Evolutionary conservation across 2,797 vertebrate species (phyloP).

Genomic region (Tympanoctomys barrerae): DNA sequence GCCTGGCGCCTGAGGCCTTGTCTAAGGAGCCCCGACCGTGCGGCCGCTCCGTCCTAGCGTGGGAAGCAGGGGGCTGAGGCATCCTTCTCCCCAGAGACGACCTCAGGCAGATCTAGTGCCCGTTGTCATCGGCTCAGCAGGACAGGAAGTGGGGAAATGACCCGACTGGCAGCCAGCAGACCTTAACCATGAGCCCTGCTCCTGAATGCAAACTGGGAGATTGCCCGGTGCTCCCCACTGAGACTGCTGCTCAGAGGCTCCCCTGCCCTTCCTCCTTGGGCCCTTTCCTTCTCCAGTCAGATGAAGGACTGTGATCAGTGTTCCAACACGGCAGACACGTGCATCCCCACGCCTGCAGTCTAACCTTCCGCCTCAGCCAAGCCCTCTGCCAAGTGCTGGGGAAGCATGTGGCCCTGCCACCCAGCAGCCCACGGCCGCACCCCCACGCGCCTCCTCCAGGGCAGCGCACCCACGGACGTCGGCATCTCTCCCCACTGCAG

Average conservation of each 20-base stretch:
- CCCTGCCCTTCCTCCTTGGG: no score
- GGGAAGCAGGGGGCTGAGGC: neutral
- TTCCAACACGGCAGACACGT: neutral
- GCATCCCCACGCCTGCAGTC: neutral
- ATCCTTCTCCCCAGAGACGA: neutral
- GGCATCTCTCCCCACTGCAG: slow-evolving; percentile 99
- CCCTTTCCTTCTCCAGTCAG: neutral
- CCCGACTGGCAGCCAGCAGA: neutral
- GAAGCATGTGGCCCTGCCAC: fast-evolving
- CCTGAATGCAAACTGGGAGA: neutral
- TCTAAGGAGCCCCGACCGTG: neutral
- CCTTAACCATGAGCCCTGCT: neutral
- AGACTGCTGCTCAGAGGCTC: no score
- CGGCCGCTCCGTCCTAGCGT: fast-evolving
- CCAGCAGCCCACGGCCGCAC: no score
- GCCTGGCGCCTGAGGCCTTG: neutral
- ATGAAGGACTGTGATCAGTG: neutral
- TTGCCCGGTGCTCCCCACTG: no score
- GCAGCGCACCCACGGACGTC: slow-evolving; percentile 96
- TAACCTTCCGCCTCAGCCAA: neutral
- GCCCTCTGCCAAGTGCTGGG: neutral
- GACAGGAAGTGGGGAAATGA: neutral
- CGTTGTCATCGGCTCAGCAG: neutral
- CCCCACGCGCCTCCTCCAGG: no score
- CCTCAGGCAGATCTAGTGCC: neutral